phyloP scores from a whole-genome alignment of 2,797 vertebrate species.

The Acrocephalus scirpaceus region DNA sequence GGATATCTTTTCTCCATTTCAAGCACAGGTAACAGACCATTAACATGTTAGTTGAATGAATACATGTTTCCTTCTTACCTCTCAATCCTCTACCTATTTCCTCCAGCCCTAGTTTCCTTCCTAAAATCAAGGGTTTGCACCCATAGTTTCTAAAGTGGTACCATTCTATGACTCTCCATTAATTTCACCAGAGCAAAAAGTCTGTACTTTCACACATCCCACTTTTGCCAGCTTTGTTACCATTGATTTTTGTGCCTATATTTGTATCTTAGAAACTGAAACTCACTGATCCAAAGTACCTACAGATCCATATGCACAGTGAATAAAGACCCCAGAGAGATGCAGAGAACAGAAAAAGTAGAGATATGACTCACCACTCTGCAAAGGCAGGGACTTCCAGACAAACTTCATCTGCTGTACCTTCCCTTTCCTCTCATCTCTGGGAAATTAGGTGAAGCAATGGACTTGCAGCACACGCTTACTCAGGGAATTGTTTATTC shows the following conservation, averaged over 20 bases:
- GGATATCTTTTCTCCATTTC: not conserved
- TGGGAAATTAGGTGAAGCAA: not conserved
- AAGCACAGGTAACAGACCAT: not conserved
- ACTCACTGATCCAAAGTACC: not conserved
- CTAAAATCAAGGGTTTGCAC: not conserved
- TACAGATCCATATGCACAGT: not conserved
- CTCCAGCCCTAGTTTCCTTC: not conserved
- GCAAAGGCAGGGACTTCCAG: not conserved
- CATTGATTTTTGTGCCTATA: not conserved
- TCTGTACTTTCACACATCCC: not conserved
- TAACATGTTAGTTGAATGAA: accelerated
- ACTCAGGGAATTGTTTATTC: slow-evolving; percentile 21
- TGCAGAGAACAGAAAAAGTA: not conserved
- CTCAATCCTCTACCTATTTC: not conserved
- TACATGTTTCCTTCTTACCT: not conserved
- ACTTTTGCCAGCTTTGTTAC: not conserved
- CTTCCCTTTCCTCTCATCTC: not conserved
- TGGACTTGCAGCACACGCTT: not conserved
- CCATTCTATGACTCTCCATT: not conserved
- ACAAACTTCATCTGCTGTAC: not conserved
- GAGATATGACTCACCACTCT: not conserved
- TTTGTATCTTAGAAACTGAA: not conserved
- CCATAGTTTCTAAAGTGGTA: not conserved
- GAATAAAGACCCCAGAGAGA: not conserved
- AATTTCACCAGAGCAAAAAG: not conserved